Percentiles rank a stretch among this genome's conserved stretches.
Evolutionary conservation across 2,797 vertebrate genomes (phyloP).

Genomic region (Notoglanidium macrostoma): DNA sequence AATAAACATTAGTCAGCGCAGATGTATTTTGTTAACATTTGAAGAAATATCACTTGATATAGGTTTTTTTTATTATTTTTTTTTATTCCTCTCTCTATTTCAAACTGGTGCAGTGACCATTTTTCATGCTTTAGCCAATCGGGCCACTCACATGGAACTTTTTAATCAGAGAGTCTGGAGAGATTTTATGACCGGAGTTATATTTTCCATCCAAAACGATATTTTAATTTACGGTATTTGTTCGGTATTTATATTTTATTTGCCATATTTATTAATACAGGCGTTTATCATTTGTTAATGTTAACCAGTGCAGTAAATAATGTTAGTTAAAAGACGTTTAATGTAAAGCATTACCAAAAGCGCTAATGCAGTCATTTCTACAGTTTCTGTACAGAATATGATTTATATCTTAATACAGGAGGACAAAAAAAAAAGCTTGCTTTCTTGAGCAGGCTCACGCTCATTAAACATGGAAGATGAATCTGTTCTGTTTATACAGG

Average conservation of each 20-base stretch:
- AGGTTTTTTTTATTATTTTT: neutral
- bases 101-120: neutral
- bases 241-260: neutral
- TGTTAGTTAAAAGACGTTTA: neutral
- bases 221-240: neutral
- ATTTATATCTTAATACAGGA: constrained; percentile 5
- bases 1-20: neutral
- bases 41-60: neutral
- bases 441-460: neutral
- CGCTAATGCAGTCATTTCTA: neutral
- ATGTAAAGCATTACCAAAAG: neutral
- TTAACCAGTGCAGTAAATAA: neutral
- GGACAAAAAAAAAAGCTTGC: neutral
- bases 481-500: neutral
- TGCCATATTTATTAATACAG: neutral
- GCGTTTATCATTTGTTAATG: neutral
- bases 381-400: constrained; percentile 1
- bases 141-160: neutral
- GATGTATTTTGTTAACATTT: neutral
- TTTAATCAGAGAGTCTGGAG: neutral
- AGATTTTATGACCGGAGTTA: neutral
- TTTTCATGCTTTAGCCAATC: neutral
- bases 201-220: neutral
- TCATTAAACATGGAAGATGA: constrained; percentile 3
- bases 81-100: neutral